A percentile compares a stretch with the other conserved stretches of the same genome.
phyloP scores from a whole-genome alignment of 2,113 vertebrate genomes.

The Caranx ignobilis region DNA sequence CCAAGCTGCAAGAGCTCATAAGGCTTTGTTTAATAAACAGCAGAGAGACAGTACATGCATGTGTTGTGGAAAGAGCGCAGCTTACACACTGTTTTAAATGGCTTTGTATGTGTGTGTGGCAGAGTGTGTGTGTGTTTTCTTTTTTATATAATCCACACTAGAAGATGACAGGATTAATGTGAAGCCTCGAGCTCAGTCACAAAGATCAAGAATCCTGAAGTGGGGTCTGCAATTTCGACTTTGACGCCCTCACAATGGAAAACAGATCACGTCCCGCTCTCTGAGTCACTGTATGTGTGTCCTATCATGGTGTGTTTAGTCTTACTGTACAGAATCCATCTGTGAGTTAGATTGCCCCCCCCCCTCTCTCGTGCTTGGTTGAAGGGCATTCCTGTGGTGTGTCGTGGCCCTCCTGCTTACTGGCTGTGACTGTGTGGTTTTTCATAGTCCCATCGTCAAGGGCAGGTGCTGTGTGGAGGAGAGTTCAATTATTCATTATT shows the following conservation, averaged over 20 bases:
- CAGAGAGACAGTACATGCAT: constrained; percentile 17
- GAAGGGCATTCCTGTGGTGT: constrained; percentile 77
- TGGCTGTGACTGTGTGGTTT: constrained; percentile 50
- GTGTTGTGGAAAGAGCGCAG: constrained; percentile 2
- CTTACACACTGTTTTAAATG: not conserved
- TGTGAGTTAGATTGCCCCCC: constrained; percentile 51
- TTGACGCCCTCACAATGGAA: constrained; percentile 52
- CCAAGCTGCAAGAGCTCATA: constrained; percentile 26
- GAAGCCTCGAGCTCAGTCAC: constrained; percentile 1
- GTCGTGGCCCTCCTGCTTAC: constrained; percentile 47
- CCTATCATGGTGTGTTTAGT: constrained; percentile 54
- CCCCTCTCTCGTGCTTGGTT: constrained; percentile 2
- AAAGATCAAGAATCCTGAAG: constrained; percentile 26
- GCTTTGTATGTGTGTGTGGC: not conserved
- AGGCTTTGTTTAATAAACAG: constrained; percentile 56
- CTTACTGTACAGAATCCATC: constrained; percentile 69
- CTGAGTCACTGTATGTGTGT: constrained; percentile 46
- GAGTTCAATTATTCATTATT: constrained; percentile 60
- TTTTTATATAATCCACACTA: not conserved
- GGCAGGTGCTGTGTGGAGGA: constrained; percentile 62
- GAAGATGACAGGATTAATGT: constrained; percentile 12
- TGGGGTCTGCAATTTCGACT: constrained; percentile 24
- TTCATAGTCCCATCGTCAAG: constrained; percentile 56
- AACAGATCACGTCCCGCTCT: constrained; percentile 44
- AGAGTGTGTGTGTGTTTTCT: no score